phyloP scores from a whole-genome alignment of 1,140 invertebrate species.

The Parapsyche elsis region DNA sequence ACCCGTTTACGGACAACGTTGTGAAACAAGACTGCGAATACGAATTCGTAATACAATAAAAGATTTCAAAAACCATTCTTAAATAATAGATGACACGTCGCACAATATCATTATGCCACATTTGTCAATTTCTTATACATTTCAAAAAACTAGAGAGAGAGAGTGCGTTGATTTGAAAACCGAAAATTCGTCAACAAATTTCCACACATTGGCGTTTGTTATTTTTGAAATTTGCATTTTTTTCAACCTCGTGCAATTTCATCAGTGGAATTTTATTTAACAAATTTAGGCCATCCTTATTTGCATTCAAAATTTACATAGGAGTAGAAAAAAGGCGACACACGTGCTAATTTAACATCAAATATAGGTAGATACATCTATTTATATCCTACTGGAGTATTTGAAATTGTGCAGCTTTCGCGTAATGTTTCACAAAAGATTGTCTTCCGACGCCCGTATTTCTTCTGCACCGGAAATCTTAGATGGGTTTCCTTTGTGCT shows the following conservation, averaged over 20 bases:
- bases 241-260: not conserved
- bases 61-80: not conserved
- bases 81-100: conserved; percentile 1
- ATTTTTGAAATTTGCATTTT: conserved; percentile 16
- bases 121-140: too few relatives aligned
- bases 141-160: too few relatives aligned
- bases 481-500: conserved; percentile 16
- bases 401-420: not conserved
- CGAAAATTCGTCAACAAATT: too few relatives aligned
- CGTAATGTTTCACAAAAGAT: conserved; percentile 23
- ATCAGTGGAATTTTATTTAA: not conserved
- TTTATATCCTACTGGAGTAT: not conserved
- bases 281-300: not conserved
- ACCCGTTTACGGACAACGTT: too few relatives aligned
- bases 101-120: too few relatives aligned
- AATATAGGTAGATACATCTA: not conserved
- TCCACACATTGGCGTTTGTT: too few relatives aligned
- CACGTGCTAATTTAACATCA: not conserved
- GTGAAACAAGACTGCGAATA: too few relatives aligned
- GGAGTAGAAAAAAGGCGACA: not conserved
- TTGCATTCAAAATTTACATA: conserved; percentile 1
- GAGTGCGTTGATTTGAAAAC: too few relatives aligned
- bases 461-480: not conserved
- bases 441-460: conserved; percentile 28
- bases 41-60: too few relatives aligned